A percentile compares a stretch with the other conserved stretches of the same genome.
Evolutionary conservation across 2,113 vertebrate species (phyloP).

Genomic region (Syngnathus scovelli): DNA sequence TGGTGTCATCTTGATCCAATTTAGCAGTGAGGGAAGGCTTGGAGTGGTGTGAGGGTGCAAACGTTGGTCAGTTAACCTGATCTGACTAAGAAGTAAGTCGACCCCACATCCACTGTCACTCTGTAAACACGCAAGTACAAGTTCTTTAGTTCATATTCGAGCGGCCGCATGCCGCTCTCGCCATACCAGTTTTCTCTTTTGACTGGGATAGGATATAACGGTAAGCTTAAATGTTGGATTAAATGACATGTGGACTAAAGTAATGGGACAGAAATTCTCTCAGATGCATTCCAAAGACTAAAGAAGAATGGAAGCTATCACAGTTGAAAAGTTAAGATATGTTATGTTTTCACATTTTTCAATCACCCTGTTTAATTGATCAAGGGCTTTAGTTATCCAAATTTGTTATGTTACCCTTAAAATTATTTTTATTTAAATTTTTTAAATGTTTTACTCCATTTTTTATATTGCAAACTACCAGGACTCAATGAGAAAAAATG

Average conservation of each 20-base stretch:
- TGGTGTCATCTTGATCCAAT: slow-evolving; percentile 99
- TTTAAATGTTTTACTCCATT: too few species aligned
- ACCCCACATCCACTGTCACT: slow-evolving; percentile 13
- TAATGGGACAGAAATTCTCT: background rate
- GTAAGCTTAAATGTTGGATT: background rate
- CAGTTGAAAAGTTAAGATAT: background rate
- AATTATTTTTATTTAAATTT: background rate
- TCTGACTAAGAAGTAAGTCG: slow-evolving; percentile 69
- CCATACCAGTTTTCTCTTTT: background rate
- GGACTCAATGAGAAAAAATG: too few species aligned
- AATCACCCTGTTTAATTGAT: background rate
- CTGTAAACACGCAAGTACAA: slow-evolving; percentile 13
- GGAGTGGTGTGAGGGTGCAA: slow-evolving; percentile 74
- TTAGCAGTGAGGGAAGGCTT: slow-evolving; percentile 74
- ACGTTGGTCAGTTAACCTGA: slow-evolving; percentile 91
- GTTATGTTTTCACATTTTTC: background rate
- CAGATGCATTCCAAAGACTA: slow-evolving; percentile 1
- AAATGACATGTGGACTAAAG: background rate
- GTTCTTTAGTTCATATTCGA: slow-evolving; percentile 3
- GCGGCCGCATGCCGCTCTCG: background rate
- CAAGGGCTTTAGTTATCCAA: background rate
- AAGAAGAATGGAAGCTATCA: background rate
- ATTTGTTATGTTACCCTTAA: background rate
- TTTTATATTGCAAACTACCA: too few species aligned
- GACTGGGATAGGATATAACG: background rate